A percentile compares a stretch with the other conserved stretches of the same genome.
phyloP scores from a whole-genome alignment of 2,113 vertebrate species.

The Hippocampus mohnikei region DNA sequence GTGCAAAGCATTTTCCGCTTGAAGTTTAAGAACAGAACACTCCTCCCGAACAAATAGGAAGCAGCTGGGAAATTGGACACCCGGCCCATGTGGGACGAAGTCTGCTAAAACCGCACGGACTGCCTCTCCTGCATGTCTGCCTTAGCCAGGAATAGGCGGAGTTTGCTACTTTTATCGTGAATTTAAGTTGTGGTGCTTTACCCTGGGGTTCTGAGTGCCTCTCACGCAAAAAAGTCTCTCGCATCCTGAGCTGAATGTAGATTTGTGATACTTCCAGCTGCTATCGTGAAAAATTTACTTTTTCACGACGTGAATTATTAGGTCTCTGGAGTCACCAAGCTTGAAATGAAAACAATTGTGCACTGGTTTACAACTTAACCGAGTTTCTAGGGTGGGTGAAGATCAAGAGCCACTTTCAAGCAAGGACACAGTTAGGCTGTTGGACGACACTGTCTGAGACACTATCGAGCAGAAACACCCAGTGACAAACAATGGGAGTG shows the following conservation, averaged over 20 bases:
- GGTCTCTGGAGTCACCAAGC: not conserved
- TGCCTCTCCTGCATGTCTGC: not conserved
- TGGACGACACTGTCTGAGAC: too few species aligned
- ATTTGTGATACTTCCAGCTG: not conserved
- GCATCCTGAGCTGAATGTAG: not conserved
- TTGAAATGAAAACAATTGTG: not conserved
- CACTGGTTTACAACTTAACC: too few species aligned
- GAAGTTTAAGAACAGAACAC: not conserved
- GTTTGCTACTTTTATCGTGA: not conserved
- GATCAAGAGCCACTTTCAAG: too few species aligned
- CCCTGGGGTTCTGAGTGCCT: not conserved
- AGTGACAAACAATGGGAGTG: too few species aligned
- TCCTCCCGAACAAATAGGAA: constrained; percentile 3
- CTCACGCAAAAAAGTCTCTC: not conserved
- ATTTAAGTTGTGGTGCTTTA: not conserved
- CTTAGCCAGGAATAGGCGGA: not conserved
- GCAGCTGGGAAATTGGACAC: constrained; percentile 2
- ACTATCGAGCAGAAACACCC: too few species aligned
- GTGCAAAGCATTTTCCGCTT: not conserved
- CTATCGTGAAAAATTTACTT: not conserved
- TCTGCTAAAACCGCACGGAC: not conserved
- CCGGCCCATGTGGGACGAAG: not conserved
- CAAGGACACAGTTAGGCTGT: too few species aligned
- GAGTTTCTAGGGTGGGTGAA: too few species aligned
- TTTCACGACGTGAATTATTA: too few species aligned